Percentiles rank a stretch among this genome's conserved stretches.
Evolutionary conservation across 2,888 invertebrate species (phyloP).

Genomic region (Hydroisotoma schaefferi): DNA sequence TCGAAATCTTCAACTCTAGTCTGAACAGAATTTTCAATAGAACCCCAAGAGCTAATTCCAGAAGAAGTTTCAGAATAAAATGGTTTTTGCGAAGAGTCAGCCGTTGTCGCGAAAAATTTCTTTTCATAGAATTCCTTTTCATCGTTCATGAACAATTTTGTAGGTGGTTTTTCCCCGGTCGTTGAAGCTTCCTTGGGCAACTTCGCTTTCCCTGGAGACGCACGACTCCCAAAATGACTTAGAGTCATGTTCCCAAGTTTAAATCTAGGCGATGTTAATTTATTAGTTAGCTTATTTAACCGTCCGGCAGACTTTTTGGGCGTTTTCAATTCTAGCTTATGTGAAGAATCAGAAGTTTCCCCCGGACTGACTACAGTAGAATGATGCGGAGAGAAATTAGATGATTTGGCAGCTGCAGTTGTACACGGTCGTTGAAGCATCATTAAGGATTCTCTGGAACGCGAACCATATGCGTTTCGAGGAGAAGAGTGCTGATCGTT

Average conservation of each 20-base stretch:
- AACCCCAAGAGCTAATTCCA: background rate
- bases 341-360: too few relatives aligned
- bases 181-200: background rate
- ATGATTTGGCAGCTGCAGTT: too few relatives aligned
- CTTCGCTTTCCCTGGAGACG: background rate
- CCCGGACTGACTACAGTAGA: too few relatives aligned
- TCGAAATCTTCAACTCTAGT: background rate
- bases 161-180: background rate
- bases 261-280: constrained; percentile 5
- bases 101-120: background rate
- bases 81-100: background rate
- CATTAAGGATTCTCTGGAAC: too few relatives aligned
- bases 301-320: background rate
- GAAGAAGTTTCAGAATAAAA: background rate
- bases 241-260: background rate
- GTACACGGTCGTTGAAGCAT: too few relatives aligned
- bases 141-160: background rate
- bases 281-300: background rate
- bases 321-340: background rate
- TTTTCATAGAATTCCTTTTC: background rate
- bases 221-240: background rate
- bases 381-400: too few relatives aligned
- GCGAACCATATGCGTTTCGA: too few relatives aligned
- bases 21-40: background rate
- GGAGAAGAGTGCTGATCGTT: too few relatives aligned